Percentiles rank a stretch among this genome's conserved stretches.
Conservation (phyloP, 64 coral and sea anemone species). For the Montipora sp. region DNA sequence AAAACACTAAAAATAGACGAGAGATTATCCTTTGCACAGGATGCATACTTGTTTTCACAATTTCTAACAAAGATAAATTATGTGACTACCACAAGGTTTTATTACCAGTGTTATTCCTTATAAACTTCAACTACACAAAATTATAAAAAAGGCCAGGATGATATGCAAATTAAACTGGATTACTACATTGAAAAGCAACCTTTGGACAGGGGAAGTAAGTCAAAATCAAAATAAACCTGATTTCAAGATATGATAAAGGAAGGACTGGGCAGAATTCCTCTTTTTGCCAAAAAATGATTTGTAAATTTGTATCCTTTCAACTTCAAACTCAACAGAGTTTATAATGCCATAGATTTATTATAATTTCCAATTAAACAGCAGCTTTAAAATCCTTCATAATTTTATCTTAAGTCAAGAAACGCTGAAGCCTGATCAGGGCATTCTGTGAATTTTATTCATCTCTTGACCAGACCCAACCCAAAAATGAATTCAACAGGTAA, state of each 20-base stretch:
- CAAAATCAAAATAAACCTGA: too few species aligned
- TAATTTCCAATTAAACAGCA: not conserved
- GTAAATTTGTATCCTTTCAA: not conserved
- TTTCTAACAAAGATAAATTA: too few species aligned
- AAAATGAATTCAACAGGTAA: conserved; percentile 12
- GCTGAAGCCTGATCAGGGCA: not conserved
- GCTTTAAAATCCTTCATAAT: not conserved
- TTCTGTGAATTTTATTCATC: conserved; percentile 26
- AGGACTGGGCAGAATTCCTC: not conserved
- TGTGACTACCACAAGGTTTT: too few species aligned
- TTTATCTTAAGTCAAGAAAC: not conserved
- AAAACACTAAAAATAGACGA: too few species aligned
- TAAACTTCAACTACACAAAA: too few species aligned
- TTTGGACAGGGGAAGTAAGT: not conserved
- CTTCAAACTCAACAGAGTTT: not conserved
- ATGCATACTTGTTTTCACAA: too few species aligned
- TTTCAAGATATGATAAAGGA: not conserved
- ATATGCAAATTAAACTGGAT: too few species aligned
- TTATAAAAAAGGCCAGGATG: too few species aligned
- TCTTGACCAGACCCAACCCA: conserved; percentile 1
- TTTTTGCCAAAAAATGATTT: not conserved
- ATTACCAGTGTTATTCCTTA: too few species aligned
- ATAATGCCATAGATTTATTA: not conserved
- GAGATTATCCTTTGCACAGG: too few species aligned
- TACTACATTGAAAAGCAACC: too few species aligned